Percentiles rank a stretch among this genome's conserved stretches.
These are phyloP conservation scores for Anthophora plumipes DNA, from an alignment of 2,888 invertebrate species.

Conservation along the genomic window DNA sequence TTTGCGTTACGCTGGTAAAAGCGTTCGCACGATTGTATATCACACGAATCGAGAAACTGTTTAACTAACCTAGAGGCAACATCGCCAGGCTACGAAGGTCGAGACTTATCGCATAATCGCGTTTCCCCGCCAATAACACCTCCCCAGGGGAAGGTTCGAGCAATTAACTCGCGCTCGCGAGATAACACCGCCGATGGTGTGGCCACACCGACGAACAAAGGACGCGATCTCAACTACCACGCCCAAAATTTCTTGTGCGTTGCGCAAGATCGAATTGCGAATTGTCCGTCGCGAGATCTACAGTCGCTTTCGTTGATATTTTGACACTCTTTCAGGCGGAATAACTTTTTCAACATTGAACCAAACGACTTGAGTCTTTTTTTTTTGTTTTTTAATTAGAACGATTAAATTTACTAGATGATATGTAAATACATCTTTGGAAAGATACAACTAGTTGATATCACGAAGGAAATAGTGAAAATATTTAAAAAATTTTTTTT, in stretches of 20 bases:
- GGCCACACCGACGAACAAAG: not conserved
- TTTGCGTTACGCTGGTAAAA: constrained; percentile 37
- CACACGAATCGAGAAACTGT: constrained; percentile 36
- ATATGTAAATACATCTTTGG: too few species aligned
- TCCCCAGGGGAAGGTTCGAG: not conserved
- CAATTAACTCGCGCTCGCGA: constrained; percentile 4
- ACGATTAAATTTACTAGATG: too few species aligned
- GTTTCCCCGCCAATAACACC: constrained; percentile 3
- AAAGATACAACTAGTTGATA: too few species aligned
- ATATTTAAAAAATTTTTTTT: too few species aligned
- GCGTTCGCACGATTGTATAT: constrained; percentile 30
- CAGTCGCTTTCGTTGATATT: too few species aligned
- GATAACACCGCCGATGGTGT: constrained; percentile 6
- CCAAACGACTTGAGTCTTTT: too few species aligned
- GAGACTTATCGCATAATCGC: constrained; percentile 37
- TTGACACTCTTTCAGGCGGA: too few species aligned
- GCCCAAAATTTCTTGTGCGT: not conserved
- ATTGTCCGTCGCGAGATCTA: too few species aligned
- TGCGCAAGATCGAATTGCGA: too few species aligned
- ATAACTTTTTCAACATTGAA: too few species aligned
- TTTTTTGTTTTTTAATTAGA: too few species aligned
- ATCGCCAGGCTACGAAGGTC: constrained; percentile 26
- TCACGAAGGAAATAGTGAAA: too few species aligned
- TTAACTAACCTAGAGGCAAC: constrained; percentile 32
- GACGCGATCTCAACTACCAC: not conserved